Base-by-base conservation (phyloP, 2,113 vertebrate species). In the Sander lucioperca region DNA sequence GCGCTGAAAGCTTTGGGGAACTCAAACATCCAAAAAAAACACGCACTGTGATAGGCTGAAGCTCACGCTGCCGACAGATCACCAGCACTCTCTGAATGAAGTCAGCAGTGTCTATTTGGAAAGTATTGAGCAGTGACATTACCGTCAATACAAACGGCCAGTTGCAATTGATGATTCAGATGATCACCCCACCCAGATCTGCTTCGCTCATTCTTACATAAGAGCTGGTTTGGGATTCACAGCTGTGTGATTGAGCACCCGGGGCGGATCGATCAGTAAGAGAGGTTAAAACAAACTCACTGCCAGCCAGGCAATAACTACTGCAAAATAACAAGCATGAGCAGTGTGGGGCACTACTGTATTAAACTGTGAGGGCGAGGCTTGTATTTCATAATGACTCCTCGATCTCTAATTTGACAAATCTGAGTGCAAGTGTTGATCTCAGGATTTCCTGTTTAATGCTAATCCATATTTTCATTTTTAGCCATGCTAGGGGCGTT, bases 121-220 rank as follows among this genome's bases (percentile, higher is more conserved):
- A 93, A 89, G 86, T 93, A 95, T 94, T 67, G 91, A 92, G 62
- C 74, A 4, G 77, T 86, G 71, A 56, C 77, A 80, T 80, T 87
- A 59, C 57, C 57, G 50, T 93, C 93, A 54, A 93, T 94, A 82
- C 80, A 76, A 82, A 69, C 51, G 73, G 79, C 82, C 91, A 87
- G 88, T 90, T 92, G 81, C 51, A 65, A 90, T 86, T 88, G 91
- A 93, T 72, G 88, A 90, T 87, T 91, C 85, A 77, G 84, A 90
- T 83, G 79, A 87, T 91, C 87, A 78, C 72, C 85, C 88, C 81
- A 75, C 56, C 86, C 91, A 74, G 70, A 85, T 79, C 82, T 77
- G 80, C 79, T 82, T 54, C 27, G 59, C 77, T 82, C 77, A 84
- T 81, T 61, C 62, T 95, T 95, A 87, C 87, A 75, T 94, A 94